Base-by-base conservation (phyloP, 2,888 invertebrate genomes). In the Thymelicus lineola region DNA sequence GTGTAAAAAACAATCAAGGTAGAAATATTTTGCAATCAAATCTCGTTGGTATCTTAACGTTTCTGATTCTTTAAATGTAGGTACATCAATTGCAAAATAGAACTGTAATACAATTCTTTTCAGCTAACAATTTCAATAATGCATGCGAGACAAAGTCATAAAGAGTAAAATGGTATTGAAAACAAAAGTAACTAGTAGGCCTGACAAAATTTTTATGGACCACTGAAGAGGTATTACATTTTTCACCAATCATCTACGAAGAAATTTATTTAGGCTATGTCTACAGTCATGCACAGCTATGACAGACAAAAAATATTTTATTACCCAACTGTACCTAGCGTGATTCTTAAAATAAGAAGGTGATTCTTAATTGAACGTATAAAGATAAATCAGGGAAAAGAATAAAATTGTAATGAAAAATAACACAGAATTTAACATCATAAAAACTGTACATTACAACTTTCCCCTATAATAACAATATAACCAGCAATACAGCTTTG, bases 201-300 rank as follows among this genome's bases (percentile, higher is more conserved):
- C 91, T 90, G 88, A 85, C 82, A 86, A 83, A 75, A 75, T 82
- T 80, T 77, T 76, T 86, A 84, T 93, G 93, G 93, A 93, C 93
- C 93, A 90, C 90, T 89, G 87, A 85, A 88, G 93, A 93, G 92
- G 93, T 92, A 92, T 88, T 89, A 80, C 83, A 85, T 86, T 89
- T 75, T 86, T 88, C 85, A 88, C 83, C 82, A 82, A 77, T 80
- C 81, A 79, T 70, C 79, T 81, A 80, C 83, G 77, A 77, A 79
- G 67, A 75, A 79, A 80, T 75, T 75, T 68, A 73, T 73, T 71
- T 70, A 45, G 61, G 63, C 70, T 74, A 74, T 46, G 58, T 66
- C 72, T 74, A 72, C 35, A 68, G 38, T 58, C 72, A 74, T 72
- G 74, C 71, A 71, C 55, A 17, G 60, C 50, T 62, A 57, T 63